phyloP scores from a whole-genome alignment of 2,113 vertebrate species.

The Capreolus pygargus region DNA sequence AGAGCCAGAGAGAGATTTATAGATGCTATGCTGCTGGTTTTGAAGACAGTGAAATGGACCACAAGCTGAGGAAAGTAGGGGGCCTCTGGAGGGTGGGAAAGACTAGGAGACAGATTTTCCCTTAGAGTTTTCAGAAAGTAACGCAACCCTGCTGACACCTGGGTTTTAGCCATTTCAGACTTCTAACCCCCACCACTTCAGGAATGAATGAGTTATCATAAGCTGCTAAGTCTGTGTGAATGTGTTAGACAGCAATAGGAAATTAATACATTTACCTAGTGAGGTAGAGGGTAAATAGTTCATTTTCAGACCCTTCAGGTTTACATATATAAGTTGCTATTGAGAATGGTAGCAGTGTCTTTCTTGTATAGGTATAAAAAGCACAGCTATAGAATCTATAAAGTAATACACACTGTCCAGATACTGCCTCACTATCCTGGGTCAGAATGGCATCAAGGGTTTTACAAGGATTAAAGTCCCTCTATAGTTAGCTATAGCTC shows the following conservation, averaged over 20 bases:
- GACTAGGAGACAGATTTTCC: neutral
- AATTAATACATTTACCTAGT: neutral
- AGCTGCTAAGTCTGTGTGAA: neutral
- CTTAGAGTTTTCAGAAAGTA: neutral
- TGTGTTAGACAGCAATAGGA: neutral
- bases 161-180: neutral
- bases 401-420: neutral
- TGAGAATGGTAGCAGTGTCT: neutral
- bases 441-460: neutral
- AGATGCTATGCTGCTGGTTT: neutral
- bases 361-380: neutral
- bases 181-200: neutral
- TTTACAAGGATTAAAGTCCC: neutral
- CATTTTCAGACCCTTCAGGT: neutral
- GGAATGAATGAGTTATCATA: neutral
- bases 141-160: neutral
- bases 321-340: neutral
- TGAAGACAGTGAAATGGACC: neutral
- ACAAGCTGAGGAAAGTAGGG: neutral
- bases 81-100: neutral
- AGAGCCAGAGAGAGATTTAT: neutral
- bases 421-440: neutral
- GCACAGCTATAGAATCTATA: neutral
- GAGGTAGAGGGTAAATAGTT: neutral
- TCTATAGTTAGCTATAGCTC: neutral